Evolutionary conservation across 30 jellyfish, hydroid and myxozoan species (phyloP).

Genomic region (Calvadosia cruxmelitensis): DNA sequence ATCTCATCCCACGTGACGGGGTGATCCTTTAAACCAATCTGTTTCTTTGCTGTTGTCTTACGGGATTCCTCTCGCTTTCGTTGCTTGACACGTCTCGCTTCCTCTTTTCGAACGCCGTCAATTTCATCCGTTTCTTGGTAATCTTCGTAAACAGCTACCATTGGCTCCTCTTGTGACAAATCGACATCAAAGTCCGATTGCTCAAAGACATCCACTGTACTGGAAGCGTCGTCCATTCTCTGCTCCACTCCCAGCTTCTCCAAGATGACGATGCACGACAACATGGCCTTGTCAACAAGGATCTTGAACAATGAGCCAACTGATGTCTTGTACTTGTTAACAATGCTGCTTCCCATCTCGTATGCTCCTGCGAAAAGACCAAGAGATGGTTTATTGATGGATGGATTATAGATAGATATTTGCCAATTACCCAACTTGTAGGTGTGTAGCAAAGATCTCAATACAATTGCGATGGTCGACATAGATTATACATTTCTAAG

Average conservation of each 20-base stretch:
- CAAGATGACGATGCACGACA: constrained; percentile 24
- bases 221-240: background rate
- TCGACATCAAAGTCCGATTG: background rate
- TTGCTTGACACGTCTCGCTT: background rate
- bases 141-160: background rate
- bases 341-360: background rate
- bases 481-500: no score
- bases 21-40: no score
- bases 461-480: no score
- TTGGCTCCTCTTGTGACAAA: background rate
- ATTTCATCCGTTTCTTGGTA: constrained; percentile 1
- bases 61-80: constrained; percentile 3
- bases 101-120: background rate
- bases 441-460: no score
- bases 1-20: constrained; percentile 34
- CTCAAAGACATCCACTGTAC: background rate
- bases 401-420: no score
- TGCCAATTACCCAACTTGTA: no score
- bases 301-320: constrained; percentile 19
- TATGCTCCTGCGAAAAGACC: background rate
- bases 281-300: constrained; percentile 24
- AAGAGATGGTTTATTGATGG: no score
- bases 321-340: background rate
- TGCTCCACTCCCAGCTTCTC: constrained; percentile 28
- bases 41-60: background rate